Conservation (phyloP, 2,113 vertebrate species). For the Ochotona princeps region DNA sequence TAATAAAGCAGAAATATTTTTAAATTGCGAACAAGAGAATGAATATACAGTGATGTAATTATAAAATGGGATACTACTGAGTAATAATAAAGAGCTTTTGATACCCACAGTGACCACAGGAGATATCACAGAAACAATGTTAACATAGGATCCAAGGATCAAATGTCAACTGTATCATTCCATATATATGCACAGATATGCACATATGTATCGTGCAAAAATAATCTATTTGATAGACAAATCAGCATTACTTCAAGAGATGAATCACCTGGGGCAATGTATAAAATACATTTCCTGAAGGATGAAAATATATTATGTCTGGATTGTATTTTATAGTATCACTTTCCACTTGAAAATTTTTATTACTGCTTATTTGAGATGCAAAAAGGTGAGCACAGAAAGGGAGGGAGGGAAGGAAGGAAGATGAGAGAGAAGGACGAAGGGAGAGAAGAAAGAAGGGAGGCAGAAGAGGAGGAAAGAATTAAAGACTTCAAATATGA, state of each 20-base stretch:
- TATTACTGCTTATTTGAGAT: too few relatives aligned
- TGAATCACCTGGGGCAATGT: neutral
- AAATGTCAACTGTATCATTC: neutral
- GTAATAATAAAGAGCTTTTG: neutral
- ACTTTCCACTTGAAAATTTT: too few relatives aligned
- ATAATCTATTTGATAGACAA: neutral
- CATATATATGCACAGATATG: neutral
- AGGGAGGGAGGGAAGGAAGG: too few relatives aligned
- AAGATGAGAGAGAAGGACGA: too few relatives aligned
- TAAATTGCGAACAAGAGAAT: neutral
- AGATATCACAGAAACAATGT: neutral
- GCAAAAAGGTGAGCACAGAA: too few relatives aligned
- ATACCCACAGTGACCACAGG: neutral
- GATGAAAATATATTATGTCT: neutral
- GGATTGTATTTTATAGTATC: neutral
- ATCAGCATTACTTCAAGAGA: neutral
- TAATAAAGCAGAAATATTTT: neutral
- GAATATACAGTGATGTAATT: neutral
- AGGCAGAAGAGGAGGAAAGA: too few relatives aligned
- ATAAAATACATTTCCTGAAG: neutral
- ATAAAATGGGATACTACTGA: neutral
- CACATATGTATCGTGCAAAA: neutral
- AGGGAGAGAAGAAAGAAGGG: too few relatives aligned
- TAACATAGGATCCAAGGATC: neutral
- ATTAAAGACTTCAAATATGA: neutral